Base-by-base conservation (phyloP, 2,797 vertebrate species). In the Staurois parvus region DNA sequence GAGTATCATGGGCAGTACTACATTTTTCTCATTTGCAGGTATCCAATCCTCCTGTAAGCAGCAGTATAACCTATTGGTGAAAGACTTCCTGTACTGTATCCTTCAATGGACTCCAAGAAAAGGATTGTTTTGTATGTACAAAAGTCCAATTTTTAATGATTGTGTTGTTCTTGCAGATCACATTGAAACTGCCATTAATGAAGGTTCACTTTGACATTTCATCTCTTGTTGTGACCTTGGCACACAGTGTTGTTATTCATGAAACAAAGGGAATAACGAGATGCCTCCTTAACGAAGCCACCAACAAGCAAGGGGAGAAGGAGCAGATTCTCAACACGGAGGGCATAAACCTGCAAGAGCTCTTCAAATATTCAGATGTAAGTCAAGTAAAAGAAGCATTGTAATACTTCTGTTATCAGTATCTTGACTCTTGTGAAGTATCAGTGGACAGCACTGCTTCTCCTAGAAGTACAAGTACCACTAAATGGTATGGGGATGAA, bases 311-410 rank as follows among this genome's bases (percentile, higher is more conserved):
- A 0, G 97, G 96, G 0, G 89, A 93, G 77, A 97, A 94, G 84
- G 95, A 96, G 85, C 90, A 91, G 0, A 0, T 97, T 15, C 93
- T 99, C 30, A 97, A 96, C 85, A 98, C 97, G 0, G 98, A 99
- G 77, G 98, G 98, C 45, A 98, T 99, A 92, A 99, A 99, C 93
- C 95, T 99, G 84, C 91, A 93, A 0, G 96, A 99, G 91, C 91
- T 99, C 37, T 98, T 98, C 91, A 96, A 90, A 37, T 94, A 99
- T 32, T 91, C 94, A 0, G 93, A 98, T 28, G 98, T 99, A 88
- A 0, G 93, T 92, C 0, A 34, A 8, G 13, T 32, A 7, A 59
- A 24, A 24, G 52, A 19, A 56, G 11, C 48, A 17, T 52, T 52
- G 48, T 17, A 52, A 52, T 52, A 19, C 17, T 52, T 4, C 17